Base-by-base conservation (phyloP, 2,888 invertebrate species). In the Synergus itoensis region DNA sequence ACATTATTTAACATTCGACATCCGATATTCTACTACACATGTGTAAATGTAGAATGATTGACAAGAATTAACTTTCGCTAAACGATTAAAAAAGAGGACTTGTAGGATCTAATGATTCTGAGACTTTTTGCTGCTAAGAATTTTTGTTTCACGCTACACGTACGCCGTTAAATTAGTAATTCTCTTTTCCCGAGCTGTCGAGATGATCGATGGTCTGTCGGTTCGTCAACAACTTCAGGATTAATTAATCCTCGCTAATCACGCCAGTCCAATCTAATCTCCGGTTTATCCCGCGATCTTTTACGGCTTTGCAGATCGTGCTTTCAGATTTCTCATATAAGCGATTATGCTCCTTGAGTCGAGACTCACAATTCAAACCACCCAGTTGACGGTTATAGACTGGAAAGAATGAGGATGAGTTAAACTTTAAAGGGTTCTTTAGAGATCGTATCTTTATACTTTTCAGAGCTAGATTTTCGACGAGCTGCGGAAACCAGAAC, bases 361-460 rank as follows among this genome's bases (percentile, higher is more conserved):
- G 41, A 41, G 64, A 40, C 16, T 9, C 36, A 36, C n/a, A 48
- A 73, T 73, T 73, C 53, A 16, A 36, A 48, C 36, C 73, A 53
- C 9, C 45, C 36, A 9, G 73, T 73, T 73, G 73, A 73, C 73
- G n/a, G 48, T 73, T 73, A 73, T 53, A 53, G 69, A 73, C 36
- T 53, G 16, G 9, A 21, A 28, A 36, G 53, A 73, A 53, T n/a
- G 36, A 73, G 14, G 16, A n/a, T n/a, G n/a, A 69, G 45, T 21
- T 48, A 28, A 28, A 36, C 36, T 36, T 36, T 36, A 36, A 69
- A 48, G 28, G 73, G 14, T 73, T 73, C 36, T 36, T 53, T 73
- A 62, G 64, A 81, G 81, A 82, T 81, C 77, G 79, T 79, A 79
- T 79, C 76, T 81, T 82, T 82, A 82, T 79, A 79, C 76, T 82